Base-by-base conservation (phyloP, 2,797 vertebrate genomes). In the Acipenser oxyrinchus region DNA sequence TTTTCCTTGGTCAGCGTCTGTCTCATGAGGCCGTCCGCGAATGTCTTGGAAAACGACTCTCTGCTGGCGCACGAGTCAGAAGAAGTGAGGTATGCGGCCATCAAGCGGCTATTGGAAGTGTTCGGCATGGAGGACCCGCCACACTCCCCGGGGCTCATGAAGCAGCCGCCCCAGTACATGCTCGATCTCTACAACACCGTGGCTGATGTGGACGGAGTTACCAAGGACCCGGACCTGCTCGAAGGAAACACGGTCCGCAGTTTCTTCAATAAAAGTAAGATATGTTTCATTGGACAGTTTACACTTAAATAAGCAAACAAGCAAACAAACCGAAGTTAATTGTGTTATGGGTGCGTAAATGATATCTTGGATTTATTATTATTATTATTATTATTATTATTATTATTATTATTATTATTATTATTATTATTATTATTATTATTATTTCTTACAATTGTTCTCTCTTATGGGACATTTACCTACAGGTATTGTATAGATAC, bases 101-200 rank as follows among this genome's bases (percentile, higher is more conserved):
- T 96, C 18, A 93, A 92, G 76, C 88, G 79, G 51, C 90, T 96
- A 10, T 63, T 95, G 86, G 90, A 94, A 48, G 93, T 95, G 7
- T 95, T 96, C 69, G 94, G 94, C 37, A 93, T 95, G 82, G 92
- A 93, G 11, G 93, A 91, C 6, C 87, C 91, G 0, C 94, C 93
- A 0, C 73, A 82, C 0, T 18, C 77, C 5, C 89, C 89, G 0
- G 81, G 80, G 23, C 78, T 75, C 7, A 75, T 83, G 80, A 93
- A 90, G 73, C 86, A 92, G 76, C 88, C 94, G 0, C 94, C 94
- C 0, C 93, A 96, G 84, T 96, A 95, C 81, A 96, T 95, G 94
- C 83, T 96, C 8, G 94, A 96, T 64, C 77, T 96, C 10, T 96
- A 93, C 82, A 93, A 94, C 82, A 90, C 90, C 0, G 90, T 95